Evolutionary conservation across 2,113 vertebrate genomes (phyloP), one percentile per base, ranked within the genome.

Genomic region (Colinus virginianus): DNA sequence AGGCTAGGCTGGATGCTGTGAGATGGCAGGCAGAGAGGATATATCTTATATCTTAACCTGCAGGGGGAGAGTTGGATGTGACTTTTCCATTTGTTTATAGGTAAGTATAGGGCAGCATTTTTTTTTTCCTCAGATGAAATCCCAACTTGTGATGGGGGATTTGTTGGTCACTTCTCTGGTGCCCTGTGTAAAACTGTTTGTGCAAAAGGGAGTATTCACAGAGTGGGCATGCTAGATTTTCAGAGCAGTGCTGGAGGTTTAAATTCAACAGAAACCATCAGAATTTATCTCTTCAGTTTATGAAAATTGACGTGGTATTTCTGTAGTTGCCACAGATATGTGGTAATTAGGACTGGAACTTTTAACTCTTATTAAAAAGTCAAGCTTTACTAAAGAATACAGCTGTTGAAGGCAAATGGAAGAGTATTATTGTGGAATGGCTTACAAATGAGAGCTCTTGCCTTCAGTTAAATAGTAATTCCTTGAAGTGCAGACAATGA

Each of bases 381-480:
- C 68, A 67, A 84, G 16, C 53, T 6, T 34, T n/a, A 43, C 61
- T 66, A 72, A n/a, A 94, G 92, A 77, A 59, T 77, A 25, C 23
- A 69, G 28, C 36, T 90, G 25, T 87, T 22, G 49, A 78, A 63
- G 82, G 68, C 56, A 81, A 94, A 90, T 42, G 62, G 64, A 91
- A 55, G 43, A 88, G 58, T 45, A n/a, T 14, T 72, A 4, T 26
- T 92, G 70, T 77, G 86, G 72, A 94, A 81, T 93, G n/a, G 36
- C 18, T 87, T 69, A 91, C 61, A 67, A n/a, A 19, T 20, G 36
- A 55, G 75, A 91, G 38, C 8, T 79, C 32, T 61, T 20, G 91
- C 59, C 59, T 77, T 95, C 87, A 90, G 70, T 92, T 72, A 91
- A 82, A 83, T 23, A 79, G 26, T 87, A 63, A 53, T 74, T 72